Evolutionary conservation across 2,888 invertebrate genomes (phyloP).

Genomic region (Arenicola marina): DNA sequence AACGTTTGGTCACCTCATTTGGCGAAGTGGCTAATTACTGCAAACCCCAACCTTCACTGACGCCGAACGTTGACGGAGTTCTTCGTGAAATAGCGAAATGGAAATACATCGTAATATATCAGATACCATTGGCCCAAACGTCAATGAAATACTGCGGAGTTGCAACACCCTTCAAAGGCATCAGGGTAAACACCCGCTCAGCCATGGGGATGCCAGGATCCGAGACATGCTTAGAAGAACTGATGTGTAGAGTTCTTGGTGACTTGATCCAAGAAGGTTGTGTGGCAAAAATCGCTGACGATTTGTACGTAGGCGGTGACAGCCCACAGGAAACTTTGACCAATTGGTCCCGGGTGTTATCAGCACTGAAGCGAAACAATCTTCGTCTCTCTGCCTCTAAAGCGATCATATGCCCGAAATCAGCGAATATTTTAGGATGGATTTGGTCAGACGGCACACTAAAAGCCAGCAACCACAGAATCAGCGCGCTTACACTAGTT

Average conservation of each 20-base stretch:
- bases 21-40: too few relatives aligned
- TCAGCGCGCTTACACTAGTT: too few relatives aligned
- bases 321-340: neutral
- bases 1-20: too few relatives aligned
- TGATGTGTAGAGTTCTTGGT: slow-evolving; percentile 27
- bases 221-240: slow-evolving; percentile 22
- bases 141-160: slow-evolving; percentile 11
- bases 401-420: slow-evolving; percentile 3
- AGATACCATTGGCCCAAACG: slow-evolving; percentile 4
- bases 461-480: too few relatives aligned
- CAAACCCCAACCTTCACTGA: too few relatives aligned
- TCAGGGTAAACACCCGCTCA: slow-evolving; percentile 15
- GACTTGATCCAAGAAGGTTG: slow-evolving; percentile 20
- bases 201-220: slow-evolving; percentile 32
- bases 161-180: slow-evolving; percentile 12
- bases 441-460: slow-evolving; percentile 9
- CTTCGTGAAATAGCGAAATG: too few relatives aligned
- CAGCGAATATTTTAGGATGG: slow-evolving; percentile 5
- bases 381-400: slow-evolving; percentile 3
- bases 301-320: slow-evolving; percentile 6
- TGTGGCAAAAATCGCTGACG: slow-evolving; percentile 22
- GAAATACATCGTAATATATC: too few relatives aligned
- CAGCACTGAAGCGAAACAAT: neutral
- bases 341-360: slow-evolving; percentile 1
- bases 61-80: too few relatives aligned